phyloP scores from a whole-genome alignment of 2,113 vertebrate genomes.

The Meriones unguiculatus region DNA sequence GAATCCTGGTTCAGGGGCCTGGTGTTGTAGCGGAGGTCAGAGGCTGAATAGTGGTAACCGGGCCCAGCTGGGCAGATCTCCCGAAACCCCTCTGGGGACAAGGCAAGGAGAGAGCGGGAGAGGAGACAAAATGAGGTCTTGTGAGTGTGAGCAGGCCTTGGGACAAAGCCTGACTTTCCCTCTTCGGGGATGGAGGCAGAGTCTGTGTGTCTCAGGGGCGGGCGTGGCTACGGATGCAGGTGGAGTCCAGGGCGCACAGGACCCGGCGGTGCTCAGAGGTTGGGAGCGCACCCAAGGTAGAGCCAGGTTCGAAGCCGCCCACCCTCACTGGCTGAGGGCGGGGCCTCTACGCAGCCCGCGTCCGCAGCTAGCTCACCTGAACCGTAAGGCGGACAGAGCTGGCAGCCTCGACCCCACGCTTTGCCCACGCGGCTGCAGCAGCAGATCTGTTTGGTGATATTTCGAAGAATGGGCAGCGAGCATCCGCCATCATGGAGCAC shows the following conservation, averaged over 20 bases:
- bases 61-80: slow-evolving; percentile 95
- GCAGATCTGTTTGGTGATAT: slow-evolving; percentile 97
- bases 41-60: slow-evolving; percentile 93
- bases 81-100: slow-evolving; percentile 90
- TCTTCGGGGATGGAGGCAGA: neutral
- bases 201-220: neutral
- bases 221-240: neutral
- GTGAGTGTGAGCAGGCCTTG: neutral
- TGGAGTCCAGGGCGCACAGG: neutral
- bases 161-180: neutral
- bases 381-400: slow-evolving; percentile 91
- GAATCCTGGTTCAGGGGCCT: slow-evolving; percentile 83
- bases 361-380: slow-evolving; percentile 85
- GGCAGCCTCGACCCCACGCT: slow-evolving; percentile 92
- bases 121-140: neutral
- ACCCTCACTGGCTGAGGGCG: neutral
- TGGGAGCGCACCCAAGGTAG: neutral
- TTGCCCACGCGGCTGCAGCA: slow-evolving; percentile 96
- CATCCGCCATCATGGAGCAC: slow-evolving; percentile 89
- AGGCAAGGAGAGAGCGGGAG: neutral
- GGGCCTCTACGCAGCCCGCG: neutral
- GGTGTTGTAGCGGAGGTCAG: slow-evolving; percentile 89
- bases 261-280: neutral
- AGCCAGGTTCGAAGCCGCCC: neutral
- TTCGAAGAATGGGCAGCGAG: slow-evolving; percentile 92